Percentiles rank a stretch among this genome's conserved stretches.
These are phyloP conservation scores for Sinosuthora webbiana DNA, from an alignment of 2,113 vertebrate species.

Conservation along the genomic window DNA sequence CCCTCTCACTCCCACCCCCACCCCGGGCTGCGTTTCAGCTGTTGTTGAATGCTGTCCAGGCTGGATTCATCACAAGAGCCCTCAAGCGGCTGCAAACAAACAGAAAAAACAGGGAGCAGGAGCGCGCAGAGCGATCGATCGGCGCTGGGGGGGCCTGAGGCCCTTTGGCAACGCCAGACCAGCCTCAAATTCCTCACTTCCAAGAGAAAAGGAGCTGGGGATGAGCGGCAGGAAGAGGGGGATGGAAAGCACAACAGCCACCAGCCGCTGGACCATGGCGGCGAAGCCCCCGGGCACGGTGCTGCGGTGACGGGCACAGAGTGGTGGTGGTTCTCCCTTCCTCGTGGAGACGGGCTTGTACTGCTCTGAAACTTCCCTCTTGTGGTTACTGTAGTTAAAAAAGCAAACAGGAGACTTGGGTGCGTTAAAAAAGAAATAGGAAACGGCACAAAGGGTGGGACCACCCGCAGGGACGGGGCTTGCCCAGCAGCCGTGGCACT, in stretches of 20 bases:
- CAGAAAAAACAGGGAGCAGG: constrained; percentile 13
- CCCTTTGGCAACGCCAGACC: background rate
- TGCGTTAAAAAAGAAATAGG: background rate
- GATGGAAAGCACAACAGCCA: background rate
- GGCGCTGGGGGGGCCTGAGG: background rate
- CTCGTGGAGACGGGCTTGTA: background rate
- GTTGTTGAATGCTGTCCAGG: constrained; percentile 59
- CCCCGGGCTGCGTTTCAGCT: constrained; percentile 56
- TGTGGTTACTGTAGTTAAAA: constrained; percentile 45
- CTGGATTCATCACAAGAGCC: constrained; percentile 69
- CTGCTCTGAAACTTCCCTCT: constrained; percentile 57
- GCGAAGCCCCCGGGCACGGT: background rate
- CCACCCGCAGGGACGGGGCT: background rate
- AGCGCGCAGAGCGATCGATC: constrained; percentile 41
- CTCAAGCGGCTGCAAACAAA: constrained; percentile 68
- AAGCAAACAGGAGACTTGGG: constrained; percentile 26
- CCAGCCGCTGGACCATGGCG: background rate
- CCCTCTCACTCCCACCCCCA: constrained; percentile 64
- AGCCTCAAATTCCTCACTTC: background rate
- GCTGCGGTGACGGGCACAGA: background rate
- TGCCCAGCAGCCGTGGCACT: background rate
- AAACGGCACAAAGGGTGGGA: background rate
- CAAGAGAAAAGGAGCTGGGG: background rate
- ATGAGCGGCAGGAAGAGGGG: background rate
- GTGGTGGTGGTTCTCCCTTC: background rate